Evolutionary conservation across 2,888 invertebrate genomes (phyloP).

Genomic region (Alloscopus bannaensis): DNA sequence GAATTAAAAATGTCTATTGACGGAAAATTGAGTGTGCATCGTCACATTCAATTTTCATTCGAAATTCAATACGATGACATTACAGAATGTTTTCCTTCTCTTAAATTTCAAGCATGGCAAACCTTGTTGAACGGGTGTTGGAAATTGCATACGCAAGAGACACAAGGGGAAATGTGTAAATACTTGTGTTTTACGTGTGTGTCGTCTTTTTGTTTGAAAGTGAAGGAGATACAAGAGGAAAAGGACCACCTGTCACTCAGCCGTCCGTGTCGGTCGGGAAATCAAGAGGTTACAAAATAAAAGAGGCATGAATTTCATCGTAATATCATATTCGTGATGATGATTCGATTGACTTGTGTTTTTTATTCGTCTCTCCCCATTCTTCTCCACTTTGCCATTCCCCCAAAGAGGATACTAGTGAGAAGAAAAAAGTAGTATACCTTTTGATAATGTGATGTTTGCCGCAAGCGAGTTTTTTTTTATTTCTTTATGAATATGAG

Average conservation of each 20-base stretch:
- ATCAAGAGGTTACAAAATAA: constrained; percentile 64
- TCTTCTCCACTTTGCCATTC: neutral
- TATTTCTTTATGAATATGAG: too few relatives aligned
- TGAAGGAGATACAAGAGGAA: constrained; percentile 18
- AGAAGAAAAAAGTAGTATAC: constrained; percentile 11
- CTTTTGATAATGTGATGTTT: constrained; percentile 31
- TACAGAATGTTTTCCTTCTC: too few relatives aligned
- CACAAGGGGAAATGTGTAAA: constrained; percentile 15
- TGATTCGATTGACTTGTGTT: constrained; percentile 60
- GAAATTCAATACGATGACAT: too few relatives aligned
- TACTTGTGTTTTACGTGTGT: constrained; percentile 10
- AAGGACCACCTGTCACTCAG: constrained; percentile 61
- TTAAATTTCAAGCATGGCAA: too few relatives aligned
- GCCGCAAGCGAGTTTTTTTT: constrained; percentile 40
- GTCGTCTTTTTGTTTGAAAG: constrained; percentile 28
- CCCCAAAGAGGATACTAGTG: constrained; percentile 4
- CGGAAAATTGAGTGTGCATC: too few relatives aligned
- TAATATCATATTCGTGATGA: constrained; percentile 54
- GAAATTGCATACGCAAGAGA: too few relatives aligned
- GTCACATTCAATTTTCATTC: too few relatives aligned
- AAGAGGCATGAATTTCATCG: constrained; percentile 61
- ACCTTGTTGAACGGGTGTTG: too few relatives aligned
- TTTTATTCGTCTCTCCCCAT: constrained; percentile 44
- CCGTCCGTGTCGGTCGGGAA: constrained; percentile 61
- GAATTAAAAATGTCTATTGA: too few relatives aligned